Base-by-base conservation (phyloP, 2,888 invertebrate species). In the Amphiduros pacificus region DNA sequence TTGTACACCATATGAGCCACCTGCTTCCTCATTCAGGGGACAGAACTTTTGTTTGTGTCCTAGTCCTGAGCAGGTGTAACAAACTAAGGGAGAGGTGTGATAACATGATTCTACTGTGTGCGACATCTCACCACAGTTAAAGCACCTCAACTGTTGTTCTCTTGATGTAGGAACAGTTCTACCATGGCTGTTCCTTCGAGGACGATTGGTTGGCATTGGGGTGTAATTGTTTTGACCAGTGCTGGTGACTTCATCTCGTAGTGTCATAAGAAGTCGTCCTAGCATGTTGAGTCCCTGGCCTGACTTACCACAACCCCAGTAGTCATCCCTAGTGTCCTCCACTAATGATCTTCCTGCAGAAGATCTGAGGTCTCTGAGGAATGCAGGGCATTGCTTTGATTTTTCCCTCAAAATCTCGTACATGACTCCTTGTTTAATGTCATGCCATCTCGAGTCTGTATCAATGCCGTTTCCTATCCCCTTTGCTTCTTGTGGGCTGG, bases 11-110 rank as follows among this genome's bases (percentile, higher is more conserved):
- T n/a, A n/a, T n/a, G n/a, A n/a, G n/a, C n/a, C n/a, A n/a, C n/a
- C n/a, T n/a, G n/a, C 22, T n/a, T 5, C n/a, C 6, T 20, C 9
- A 44, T n/a, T 5, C 44, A 20, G 44, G n/a, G 5, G 44, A 22
- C 44, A 44, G 44, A 11, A 44, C n/a, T 44, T 44, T 22, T n/a
- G n/a, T n/a, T 44, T 44, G 44, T 44, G 44, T n/a, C 44, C 44
- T 20, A 20, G n/a, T 11, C 9, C 44, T 4, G n/a, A 4, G n/a
- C 6, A 44, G 22, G n/a, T 5, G n/a, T 11, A 44, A n/a, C 44
- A 44, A n/a, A 6, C 20, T 4, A 44, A 22, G n/a, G n/a, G 44
- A 44, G 6, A 22, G 20, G 20, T 44, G 5, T 11, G 44, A 20
- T 22, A 20, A 17, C 44, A 44, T 11, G 9, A 20, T 6, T 44